Evolutionary conservation across 2,888 invertebrate genomes (phyloP).

Genomic region (Hyalella azteca): DNA sequence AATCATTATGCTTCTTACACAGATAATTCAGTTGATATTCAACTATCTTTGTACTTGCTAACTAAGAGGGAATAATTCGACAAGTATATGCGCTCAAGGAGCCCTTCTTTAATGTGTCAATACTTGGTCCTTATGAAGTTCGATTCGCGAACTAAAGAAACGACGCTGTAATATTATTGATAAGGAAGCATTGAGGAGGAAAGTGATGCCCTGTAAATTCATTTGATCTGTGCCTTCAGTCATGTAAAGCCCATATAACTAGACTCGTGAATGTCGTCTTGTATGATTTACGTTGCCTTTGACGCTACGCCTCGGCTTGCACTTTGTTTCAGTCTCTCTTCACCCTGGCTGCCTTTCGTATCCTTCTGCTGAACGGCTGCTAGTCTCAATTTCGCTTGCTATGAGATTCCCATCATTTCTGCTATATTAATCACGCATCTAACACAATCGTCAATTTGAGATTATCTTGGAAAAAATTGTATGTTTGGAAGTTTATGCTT

Average conservation of each 20-base stretch:
- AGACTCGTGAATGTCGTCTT: constrained; percentile 22
- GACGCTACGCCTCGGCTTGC: not conserved
- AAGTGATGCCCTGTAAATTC: constrained; percentile 20
- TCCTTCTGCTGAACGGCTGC: constrained; percentile 15
- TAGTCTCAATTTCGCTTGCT: no score
- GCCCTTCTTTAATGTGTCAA: no score
- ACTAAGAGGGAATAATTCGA: no score
- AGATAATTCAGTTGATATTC: no score
- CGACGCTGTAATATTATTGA: constrained; percentile 2
- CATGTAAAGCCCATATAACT: constrained; percentile 5
- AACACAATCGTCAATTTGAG: no score
- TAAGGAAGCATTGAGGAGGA: not conserved
- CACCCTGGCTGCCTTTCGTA: constrained; percentile 8
- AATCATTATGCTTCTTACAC: no score
- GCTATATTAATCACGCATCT: no score
- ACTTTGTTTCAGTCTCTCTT: constrained; percentile 28
- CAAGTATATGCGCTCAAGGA: no score
- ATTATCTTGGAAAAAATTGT: no score
- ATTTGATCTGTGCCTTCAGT: constrained; percentile 36
- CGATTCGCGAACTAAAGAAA: not conserved
- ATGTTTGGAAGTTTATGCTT: no score
- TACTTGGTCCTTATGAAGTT: constrained; percentile 24
- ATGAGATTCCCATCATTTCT: no score
- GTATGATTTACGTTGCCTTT: constrained; percentile 30
- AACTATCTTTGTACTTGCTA: no score